Evolutionary conservation across 2,888 invertebrate genomes (phyloP).

Genomic region (Scaptomyza polygonia): DNA sequence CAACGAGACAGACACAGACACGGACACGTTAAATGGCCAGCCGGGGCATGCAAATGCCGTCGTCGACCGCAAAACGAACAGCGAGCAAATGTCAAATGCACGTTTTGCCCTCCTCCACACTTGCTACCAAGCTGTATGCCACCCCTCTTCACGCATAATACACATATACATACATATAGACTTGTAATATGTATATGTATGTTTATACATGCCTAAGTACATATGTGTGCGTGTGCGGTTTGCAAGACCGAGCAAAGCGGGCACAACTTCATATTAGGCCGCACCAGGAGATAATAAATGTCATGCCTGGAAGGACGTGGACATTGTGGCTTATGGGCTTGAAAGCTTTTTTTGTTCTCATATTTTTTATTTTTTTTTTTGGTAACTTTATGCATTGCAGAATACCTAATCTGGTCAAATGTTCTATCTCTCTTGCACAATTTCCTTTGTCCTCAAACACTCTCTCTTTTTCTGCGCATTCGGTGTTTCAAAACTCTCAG

Average conservation of each 20-base stretch:
- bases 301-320: constrained; percentile 76
- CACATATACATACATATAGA: not conserved
- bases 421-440: constrained; percentile 20
- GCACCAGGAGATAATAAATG: constrained; percentile 76
- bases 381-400: constrained; percentile 68
- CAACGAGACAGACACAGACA: constrained; percentile 11
- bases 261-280: constrained; percentile 57
- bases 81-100: constrained; percentile 46
- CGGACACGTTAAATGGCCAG: constrained; percentile 54
- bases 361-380: constrained; percentile 15
- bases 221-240: constrained; percentile 40
- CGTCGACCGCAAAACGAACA: constrained; percentile 62
- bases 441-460: not conserved
- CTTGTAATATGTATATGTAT: constrained; percentile 10
- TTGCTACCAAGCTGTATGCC: not conserved
- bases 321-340: constrained; percentile 76
- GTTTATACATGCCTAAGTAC: constrained; percentile 2
- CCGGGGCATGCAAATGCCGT: constrained; percentile 70
- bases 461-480: not conserved
- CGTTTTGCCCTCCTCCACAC: constrained; percentile 20
- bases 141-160: not conserved
- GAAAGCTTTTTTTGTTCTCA: constrained; percentile 65
- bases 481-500: not conserved
- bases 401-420: constrained; percentile 69
- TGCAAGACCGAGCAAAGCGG: constrained; percentile 50